These are phyloP conservation scores for Ardeotis arabs DNA, from an alignment of 2,113 vertebrate genomes.

Conservation along the genomic window DNA sequence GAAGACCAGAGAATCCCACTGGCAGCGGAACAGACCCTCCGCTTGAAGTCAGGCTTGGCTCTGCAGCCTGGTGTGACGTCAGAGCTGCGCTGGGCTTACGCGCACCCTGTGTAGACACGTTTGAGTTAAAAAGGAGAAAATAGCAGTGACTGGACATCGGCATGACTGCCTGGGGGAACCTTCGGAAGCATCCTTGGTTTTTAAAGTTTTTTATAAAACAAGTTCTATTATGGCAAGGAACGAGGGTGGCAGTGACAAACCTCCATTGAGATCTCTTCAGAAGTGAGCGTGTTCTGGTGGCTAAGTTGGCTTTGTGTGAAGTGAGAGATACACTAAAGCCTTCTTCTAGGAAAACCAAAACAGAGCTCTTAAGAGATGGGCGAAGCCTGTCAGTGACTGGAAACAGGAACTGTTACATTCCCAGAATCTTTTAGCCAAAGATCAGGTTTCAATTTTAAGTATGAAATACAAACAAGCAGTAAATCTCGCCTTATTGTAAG, in stretches of 20 bases:
- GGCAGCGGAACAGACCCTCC: neutral
- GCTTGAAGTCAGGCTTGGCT: too few species aligned
- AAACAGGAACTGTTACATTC: neutral
- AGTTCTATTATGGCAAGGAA: neutral
- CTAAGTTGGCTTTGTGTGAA: neutral
- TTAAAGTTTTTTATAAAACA: neutral
- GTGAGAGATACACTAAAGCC: neutral
- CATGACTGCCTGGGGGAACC: neutral
- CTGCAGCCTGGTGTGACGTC: rapidly evolving
- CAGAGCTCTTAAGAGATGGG: neutral
- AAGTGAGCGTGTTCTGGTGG: neutral
- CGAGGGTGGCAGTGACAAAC: neutral
- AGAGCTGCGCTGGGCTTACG: neutral
- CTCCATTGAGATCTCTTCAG: neutral
- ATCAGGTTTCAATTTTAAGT: neutral
- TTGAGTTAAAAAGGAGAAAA: neutral
- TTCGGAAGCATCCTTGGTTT: neutral
- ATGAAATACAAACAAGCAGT: neutral
- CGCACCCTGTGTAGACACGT: neutral
- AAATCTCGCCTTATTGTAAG: neutral
- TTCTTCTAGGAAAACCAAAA: neutral
- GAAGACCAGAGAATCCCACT: neutral
- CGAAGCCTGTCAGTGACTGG: neutral
- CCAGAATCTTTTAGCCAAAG: slow-evolving; percentile 14
- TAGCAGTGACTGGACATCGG: too few species aligned